A percentile compares a stretch with the other conserved stretches of the same genome.
Conservation (phyloP, 2,888 invertebrate species). For the Chaetogeoica ovagalla region DNA sequence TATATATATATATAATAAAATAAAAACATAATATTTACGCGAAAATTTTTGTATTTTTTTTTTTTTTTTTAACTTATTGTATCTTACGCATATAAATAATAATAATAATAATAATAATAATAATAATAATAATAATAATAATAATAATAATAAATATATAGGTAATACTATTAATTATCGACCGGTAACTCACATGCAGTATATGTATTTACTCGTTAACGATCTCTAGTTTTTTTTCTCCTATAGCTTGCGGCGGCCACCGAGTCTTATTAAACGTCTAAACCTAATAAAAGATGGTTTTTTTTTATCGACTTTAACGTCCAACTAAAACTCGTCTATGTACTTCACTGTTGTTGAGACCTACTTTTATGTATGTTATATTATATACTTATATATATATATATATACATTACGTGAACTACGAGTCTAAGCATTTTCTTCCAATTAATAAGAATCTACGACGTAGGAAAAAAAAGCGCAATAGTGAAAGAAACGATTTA, state of each 20-base stretch:
- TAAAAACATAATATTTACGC: background rate
- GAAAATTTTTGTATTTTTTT: too few species aligned
- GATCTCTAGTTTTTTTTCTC: background rate
- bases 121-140: too few species aligned
- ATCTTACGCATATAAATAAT: too few species aligned
- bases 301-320: slow-evolving; percentile 19
- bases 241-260: background rate
- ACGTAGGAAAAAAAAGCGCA: background rate
- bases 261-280: slow-evolving; percentile 20
- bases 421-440: background rate
- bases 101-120: too few species aligned
- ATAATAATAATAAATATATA: background rate
- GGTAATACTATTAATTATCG: slow-evolving; percentile 4
- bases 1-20: too few species aligned
- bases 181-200: background rate
- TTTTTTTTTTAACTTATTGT: background rate
- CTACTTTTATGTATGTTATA: background rate
- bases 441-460: slow-evolving; percentile 13
- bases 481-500: background rate
- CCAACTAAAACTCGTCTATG: slow-evolving; percentile 8
- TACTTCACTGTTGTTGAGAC: background rate
- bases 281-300: slow-evolving; percentile 18
- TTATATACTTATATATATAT: background rate
- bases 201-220: background rate
- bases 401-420: background rate